These are phyloP conservation scores for Planiliza haematocheilus DNA, from an alignment of 2,113 vertebrate species.

Conservation along the genomic window DNA sequence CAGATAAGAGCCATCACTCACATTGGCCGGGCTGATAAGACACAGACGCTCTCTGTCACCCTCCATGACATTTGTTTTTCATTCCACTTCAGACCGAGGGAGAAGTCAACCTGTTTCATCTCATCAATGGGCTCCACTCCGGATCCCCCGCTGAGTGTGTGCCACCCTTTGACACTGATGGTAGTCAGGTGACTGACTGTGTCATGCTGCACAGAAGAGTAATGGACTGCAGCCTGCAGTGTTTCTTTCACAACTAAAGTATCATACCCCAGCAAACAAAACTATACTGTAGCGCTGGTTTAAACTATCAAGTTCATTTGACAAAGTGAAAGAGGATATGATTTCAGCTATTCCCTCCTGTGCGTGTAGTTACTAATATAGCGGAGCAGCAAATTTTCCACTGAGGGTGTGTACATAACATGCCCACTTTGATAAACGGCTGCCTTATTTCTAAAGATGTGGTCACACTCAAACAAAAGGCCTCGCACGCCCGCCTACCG, in stretches of 20 bases:
- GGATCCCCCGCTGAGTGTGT: constrained; percentile 74
- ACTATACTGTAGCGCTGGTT: background rate
- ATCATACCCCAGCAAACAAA: constrained; percentile 18
- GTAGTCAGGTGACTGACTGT: constrained; percentile 73
- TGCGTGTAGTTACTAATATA: constrained; percentile 8
- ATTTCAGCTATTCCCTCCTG: constrained; percentile 1
- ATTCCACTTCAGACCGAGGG: constrained; percentile 79
- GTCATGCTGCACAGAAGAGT: constrained; percentile 63
- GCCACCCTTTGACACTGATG: constrained; percentile 78
- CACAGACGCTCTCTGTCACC: constrained; percentile 84
- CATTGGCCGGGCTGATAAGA: constrained; percentile 82
- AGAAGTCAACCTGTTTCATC: constrained; percentile 82
- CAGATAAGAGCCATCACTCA: constrained; percentile 85
- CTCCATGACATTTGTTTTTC: constrained; percentile 84
- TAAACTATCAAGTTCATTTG: constrained; percentile 8
- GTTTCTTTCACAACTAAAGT: constrained; percentile 41
- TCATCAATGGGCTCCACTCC: constrained; percentile 76
- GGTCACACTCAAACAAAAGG: constrained; percentile 45
- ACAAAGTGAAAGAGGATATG: constrained; percentile 12
- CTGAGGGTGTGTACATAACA: constrained; percentile 35
- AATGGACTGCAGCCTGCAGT: constrained; percentile 51
- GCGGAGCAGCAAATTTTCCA: constrained; percentile 10
- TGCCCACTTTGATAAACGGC: constrained; percentile 44
- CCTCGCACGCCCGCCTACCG: constrained; percentile 3
- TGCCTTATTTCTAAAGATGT: constrained; percentile 32